Percentiles rank a stretch among this genome's conserved stretches.
Conservation (phyloP, 2,113 vertebrate species). For the Madoqua kirkii region DNA sequence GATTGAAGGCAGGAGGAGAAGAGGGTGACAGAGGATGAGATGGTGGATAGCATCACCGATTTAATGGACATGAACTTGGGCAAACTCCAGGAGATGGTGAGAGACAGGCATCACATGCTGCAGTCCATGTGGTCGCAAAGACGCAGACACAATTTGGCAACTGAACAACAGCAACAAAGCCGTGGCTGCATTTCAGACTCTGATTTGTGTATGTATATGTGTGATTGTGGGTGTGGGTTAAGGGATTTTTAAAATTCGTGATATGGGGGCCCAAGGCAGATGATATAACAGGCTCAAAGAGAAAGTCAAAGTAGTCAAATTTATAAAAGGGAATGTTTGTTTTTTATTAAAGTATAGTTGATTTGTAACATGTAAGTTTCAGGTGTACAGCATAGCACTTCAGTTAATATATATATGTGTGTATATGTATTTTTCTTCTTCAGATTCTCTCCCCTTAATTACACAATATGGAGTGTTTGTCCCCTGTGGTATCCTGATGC, state of each 20-base stretch:
- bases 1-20: too few species aligned
- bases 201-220: background rate
- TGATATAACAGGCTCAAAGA: background rate
- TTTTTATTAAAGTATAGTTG: background rate
- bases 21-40: too few species aligned
- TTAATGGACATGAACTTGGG: too few species aligned
- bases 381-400: background rate
- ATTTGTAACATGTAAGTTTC: background rate
- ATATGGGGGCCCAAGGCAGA: background rate
- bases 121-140: too few species aligned
- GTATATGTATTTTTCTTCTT: background rate
- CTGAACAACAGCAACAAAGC: too few species aligned
- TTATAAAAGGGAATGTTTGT: background rate
- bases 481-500: background rate
- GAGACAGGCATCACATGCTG: too few species aligned
- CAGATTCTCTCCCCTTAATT: background rate
- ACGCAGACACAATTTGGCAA: accelerated
- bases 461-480: background rate
- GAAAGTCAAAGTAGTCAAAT: background rate
- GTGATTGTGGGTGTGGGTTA: background rate
- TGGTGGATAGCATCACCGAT: too few species aligned
- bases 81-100: too few species aligned
- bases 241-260: background rate
- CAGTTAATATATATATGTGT: background rate
- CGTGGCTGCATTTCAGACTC: too few species aligned